These are phyloP conservation scores for Sarotherodon lohbergeri DNA, from an alignment of 2,113 vertebrate genomes.

Conservation along the genomic window DNA sequence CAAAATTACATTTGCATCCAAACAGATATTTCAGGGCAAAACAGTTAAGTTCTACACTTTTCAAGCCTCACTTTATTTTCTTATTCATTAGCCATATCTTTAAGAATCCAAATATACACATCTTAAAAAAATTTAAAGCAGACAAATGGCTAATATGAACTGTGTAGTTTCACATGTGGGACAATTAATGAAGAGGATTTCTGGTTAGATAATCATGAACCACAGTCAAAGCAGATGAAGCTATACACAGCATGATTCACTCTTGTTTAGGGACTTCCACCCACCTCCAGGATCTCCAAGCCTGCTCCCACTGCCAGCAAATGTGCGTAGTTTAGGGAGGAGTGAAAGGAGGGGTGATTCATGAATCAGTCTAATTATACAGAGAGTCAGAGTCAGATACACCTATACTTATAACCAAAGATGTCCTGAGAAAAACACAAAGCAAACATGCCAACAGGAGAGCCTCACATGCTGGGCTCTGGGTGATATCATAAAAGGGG, in stretches of 20 bases:
- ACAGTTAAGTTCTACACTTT: background rate
- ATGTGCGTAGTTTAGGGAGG: background rate
- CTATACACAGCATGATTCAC: slow-evolving; percentile 44
- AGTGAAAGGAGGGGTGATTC: background rate
- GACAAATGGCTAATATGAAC: background rate
- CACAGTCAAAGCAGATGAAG: background rate
- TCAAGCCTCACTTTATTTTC: background rate
- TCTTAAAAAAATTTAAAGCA: background rate
- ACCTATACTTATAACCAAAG: background rate
- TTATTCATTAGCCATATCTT: background rate
- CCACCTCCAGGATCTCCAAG: background rate
- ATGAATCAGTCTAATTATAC: background rate
- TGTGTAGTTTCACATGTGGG: background rate
- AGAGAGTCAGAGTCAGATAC: background rate
- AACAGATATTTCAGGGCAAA: background rate
- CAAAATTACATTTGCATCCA: background rate
- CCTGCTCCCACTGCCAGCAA: background rate
- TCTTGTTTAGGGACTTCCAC: slow-evolving; percentile 20
- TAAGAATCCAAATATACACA: background rate
- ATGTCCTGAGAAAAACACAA: background rate
- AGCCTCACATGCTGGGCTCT: background rate
- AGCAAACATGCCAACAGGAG: background rate
- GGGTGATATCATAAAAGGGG: background rate
- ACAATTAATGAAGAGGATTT: background rate
- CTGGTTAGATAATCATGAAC: slow-evolving; percentile 32